These are phyloP conservation scores for Castor canadensis DNA, from an alignment of 2,113 vertebrate species.

Conservation along the genomic window DNA sequence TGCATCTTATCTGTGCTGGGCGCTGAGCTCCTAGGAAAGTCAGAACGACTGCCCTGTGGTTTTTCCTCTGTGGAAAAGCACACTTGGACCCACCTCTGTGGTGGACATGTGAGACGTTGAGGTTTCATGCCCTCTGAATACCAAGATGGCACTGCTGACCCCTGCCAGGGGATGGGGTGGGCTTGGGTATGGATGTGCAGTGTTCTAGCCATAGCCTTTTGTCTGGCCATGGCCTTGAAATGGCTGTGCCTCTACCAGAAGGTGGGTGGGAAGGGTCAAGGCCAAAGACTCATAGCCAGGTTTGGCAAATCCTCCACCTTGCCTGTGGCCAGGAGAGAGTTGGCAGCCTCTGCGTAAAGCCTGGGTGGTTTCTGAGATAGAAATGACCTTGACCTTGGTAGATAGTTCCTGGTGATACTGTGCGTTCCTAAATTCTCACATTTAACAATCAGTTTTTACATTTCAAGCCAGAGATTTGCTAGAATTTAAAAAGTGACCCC, in stretches of 20 bases:
- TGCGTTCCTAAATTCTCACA: background rate
- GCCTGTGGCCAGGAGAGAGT: background rate
- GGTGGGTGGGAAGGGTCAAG: background rate
- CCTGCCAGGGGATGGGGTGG: background rate
- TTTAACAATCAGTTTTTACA: background rate
- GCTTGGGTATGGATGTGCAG: background rate
- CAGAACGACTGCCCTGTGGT: background rate
- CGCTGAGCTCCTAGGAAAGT: background rate
- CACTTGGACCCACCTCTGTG: background rate
- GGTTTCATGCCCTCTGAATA: background rate
- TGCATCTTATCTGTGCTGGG: background rate
- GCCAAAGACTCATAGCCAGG: background rate
- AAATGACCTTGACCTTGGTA: background rate
- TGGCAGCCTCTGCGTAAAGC: background rate
- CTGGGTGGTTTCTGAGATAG: background rate
- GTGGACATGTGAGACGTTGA: background rate
- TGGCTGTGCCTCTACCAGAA: background rate
- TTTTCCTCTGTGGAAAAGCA: background rate
- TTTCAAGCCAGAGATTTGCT: slow-evolving; percentile 36
- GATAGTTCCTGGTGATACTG: background rate
- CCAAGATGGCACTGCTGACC: background rate
- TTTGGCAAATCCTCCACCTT: background rate
- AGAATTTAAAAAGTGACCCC: background rate
- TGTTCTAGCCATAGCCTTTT: background rate
- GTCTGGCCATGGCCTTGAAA: background rate